phyloP scores from a whole-genome alignment of 2,888 invertebrate species.

The Caenorhabditis afra region DNA sequence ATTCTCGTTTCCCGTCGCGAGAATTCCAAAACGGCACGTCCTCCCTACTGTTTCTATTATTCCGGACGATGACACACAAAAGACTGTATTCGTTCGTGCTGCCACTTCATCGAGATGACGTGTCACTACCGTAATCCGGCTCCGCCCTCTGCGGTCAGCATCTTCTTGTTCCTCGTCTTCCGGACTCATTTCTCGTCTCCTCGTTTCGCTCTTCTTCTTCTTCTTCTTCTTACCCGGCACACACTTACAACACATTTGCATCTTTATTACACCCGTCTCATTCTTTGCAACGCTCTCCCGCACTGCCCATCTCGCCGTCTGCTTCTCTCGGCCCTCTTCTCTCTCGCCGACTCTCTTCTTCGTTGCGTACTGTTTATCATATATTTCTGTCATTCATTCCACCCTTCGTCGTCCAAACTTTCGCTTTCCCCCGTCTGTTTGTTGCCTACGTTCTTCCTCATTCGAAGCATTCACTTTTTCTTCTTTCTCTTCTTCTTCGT shows the following conservation, averaged over 20 bases:
- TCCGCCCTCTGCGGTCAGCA: background rate
- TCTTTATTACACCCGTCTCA: conserved; percentile 36
- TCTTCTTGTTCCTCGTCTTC: background rate
- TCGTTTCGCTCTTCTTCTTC: background rate
- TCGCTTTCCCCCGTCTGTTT: conserved; percentile 16
- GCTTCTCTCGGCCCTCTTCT: conserved; percentile 13
- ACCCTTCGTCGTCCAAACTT: conserved; percentile 13
- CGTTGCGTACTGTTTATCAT: conserved; percentile 44
- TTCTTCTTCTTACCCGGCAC: background rate
- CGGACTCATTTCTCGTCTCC: conserved; percentile 3
- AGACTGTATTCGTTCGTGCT: too few species aligned
- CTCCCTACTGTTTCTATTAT: background rate
- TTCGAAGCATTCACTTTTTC: conserved; percentile 10
- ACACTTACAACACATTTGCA: conserved; percentile 32
- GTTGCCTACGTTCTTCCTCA: conserved; percentile 18
- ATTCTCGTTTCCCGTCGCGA: background rate
- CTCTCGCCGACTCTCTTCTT: conserved; percentile 1
- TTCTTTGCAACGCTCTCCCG: conserved; percentile 9
- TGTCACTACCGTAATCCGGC: conserved; percentile 1
- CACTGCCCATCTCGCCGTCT: conserved; percentile 16
- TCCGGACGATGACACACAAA: too few species aligned
- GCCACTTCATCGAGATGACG: background rate
- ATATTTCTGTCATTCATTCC: conserved; percentile 1
- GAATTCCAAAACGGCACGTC: conserved; percentile 6
- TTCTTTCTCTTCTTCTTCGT: background rate